Conservation (phyloP, 2,888 invertebrate species). For the Clivina fossor region DNA sequence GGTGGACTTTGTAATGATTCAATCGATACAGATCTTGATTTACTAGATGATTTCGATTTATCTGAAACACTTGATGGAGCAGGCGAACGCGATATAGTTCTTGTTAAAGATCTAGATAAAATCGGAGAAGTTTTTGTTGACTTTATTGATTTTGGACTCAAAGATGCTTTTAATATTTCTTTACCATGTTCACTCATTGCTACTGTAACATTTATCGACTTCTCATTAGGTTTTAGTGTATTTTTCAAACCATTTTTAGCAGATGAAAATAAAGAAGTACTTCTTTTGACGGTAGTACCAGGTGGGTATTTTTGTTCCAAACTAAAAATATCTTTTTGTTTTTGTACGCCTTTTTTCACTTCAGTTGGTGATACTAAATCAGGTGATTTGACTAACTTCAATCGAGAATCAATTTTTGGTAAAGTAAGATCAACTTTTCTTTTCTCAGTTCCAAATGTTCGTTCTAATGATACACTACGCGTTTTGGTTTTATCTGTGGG, state of each 20-base stretch:
- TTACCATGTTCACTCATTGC: conserved; percentile 50
- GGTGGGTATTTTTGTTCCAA: conserved; percentile 42
- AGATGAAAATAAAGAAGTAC: conserved; percentile 51
- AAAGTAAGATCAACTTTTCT: conserved; percentile 53
- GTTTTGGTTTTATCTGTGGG: conserved; percentile 33
- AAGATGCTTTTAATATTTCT: conserved; percentile 41
- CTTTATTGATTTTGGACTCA: conserved; percentile 13
- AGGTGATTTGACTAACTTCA: conserved; percentile 53
- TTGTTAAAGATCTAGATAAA: conserved; percentile 37
- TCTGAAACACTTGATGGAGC: conserved; percentile 43
- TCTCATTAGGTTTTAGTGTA: conserved; percentile 47
- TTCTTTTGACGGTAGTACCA: conserved; percentile 52
- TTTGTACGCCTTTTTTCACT: conserved; percentile 56
- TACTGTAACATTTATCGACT: conserved; percentile 53
- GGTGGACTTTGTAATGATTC: conserved; percentile 46
- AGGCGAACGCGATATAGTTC: conserved; percentile 41
- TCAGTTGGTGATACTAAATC: conserved; percentile 62
- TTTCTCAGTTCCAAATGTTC: conserved; percentile 60
- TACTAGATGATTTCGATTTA: conserved; percentile 41
- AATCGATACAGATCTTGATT: conserved; percentile 43
- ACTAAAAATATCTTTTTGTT: conserved; percentile 48
- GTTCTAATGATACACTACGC: conserved; percentile 58
- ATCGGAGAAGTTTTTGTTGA: conserved; percentile 28
- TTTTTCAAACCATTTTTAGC: conserved; percentile 44
- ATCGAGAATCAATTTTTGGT: conserved; percentile 44